Conservation (phyloP, 2,888 invertebrate genomes). For the Rhingia rostrata region DNA sequence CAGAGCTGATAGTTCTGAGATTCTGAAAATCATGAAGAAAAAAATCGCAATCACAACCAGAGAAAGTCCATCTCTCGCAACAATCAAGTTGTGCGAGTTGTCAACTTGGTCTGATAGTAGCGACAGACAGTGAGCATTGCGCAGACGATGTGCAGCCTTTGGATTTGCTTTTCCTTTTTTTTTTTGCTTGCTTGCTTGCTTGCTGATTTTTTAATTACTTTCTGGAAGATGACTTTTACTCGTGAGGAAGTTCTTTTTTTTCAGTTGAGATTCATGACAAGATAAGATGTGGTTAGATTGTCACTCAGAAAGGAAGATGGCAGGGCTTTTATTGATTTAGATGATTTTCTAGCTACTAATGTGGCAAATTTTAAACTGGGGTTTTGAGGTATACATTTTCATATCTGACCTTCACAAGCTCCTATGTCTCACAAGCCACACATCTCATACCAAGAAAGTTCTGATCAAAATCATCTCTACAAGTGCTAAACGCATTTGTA, state of each 20-base stretch:
- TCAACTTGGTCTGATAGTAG: constrained; percentile 22
- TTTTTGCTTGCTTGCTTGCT: background rate
- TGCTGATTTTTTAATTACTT: constrained; percentile 26
- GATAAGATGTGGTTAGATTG: constrained; percentile 3
- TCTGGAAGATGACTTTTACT: constrained; percentile 38
- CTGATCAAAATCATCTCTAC: too few species aligned
- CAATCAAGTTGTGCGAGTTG: constrained; percentile 49
- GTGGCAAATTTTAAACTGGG: too few species aligned
- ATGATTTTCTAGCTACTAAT: background rate
- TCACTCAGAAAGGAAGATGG: background rate
- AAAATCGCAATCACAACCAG: constrained; percentile 20
- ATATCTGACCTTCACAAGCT: too few species aligned
- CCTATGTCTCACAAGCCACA: too few species aligned
- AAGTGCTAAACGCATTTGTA: too few species aligned
- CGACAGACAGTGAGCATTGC: background rate
- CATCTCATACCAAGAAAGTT: too few species aligned
- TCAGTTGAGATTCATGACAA: constrained; percentile 12
- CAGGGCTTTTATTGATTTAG: constrained; percentile 4
- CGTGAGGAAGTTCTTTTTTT: constrained; percentile 4
- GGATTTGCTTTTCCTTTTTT: constrained; percentile 13
- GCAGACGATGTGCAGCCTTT: constrained; percentile 3
- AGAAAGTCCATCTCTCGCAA: constrained; percentile 49
- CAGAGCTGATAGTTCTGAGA: constrained; percentile 6
- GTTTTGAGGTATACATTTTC: too few species aligned
- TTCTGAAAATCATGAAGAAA: constrained; percentile 16